Conservation (phyloP, 2,888 invertebrate genomes). For the Drosophila emarginata region DNA sequence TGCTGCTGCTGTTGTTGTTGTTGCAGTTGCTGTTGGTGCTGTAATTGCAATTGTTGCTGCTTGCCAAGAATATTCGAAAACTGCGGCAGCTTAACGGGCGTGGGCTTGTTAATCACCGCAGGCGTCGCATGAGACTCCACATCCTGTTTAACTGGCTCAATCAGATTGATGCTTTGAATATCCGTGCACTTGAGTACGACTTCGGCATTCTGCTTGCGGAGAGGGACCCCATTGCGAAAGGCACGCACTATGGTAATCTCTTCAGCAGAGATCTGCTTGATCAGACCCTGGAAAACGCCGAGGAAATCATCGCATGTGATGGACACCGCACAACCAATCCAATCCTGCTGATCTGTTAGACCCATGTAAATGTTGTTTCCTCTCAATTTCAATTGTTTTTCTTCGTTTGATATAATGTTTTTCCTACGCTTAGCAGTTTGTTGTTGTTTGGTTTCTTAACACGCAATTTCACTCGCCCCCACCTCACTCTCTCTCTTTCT, state of each 20-base stretch:
- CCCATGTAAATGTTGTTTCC: constrained; percentile 53
- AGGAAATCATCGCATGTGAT: constrained; percentile 90
- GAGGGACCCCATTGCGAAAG: constrained; percentile 89
- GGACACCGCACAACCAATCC: constrained; percentile 91
- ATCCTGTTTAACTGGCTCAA: constrained; percentile 85
- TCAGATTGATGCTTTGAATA: constrained; percentile 89
- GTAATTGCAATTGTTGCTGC: constrained; percentile 59
- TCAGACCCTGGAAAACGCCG: constrained; percentile 90
- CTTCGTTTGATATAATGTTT: constrained; percentile 23
- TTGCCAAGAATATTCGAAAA: constrained; percentile 74
- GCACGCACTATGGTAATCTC: constrained; percentile 90
- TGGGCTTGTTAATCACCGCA: constrained; percentile 82
- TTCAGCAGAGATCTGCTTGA: constrained; percentile 88
- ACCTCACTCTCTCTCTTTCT: constrained; percentile 10
- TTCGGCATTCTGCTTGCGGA: constrained; percentile 84
- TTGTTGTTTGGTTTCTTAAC: constrained; percentile 60
- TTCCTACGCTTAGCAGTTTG: constrained; percentile 57
- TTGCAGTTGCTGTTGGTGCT: constrained; percentile 47
- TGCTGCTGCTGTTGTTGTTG: constrained; percentile 33
- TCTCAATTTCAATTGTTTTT: constrained; percentile 18
- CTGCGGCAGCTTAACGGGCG: constrained; percentile 81
- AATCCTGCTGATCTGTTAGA: constrained; percentile 74
- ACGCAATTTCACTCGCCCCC: constrained; percentile 67
- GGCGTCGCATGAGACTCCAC: constrained; percentile 70
- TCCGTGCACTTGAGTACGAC: constrained; percentile 84